A percentile compares a stretch with the other conserved stretches of the same genome.
These are phyloP conservation scores for Leptatherina wallacei DNA, from an alignment of 2,797 vertebrate species.

Conservation along the genomic window DNA sequence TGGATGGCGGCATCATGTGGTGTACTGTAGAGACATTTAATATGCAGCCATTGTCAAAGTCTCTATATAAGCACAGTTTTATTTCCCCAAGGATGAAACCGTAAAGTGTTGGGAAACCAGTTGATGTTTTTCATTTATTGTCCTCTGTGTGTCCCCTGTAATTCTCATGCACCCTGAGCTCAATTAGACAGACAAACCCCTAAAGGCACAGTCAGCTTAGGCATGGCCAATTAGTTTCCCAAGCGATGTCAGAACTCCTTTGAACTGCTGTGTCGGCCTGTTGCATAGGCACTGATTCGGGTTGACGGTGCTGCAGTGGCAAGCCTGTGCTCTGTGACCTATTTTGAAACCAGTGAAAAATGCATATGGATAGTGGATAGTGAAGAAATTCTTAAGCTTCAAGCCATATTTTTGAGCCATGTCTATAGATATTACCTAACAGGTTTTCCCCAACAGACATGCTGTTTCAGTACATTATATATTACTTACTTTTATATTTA, in stretches of 20 bases:
- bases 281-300: constrained; percentile 76
- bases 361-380: constrained; percentile 40
- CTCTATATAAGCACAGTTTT: constrained; percentile 51
- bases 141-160: constrained; percentile 75
- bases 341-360: constrained; percentile 73
- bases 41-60: constrained; percentile 61
- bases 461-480: constrained; percentile 5
- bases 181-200: constrained; percentile 83
- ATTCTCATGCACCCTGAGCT: constrained; percentile 78
- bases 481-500: background rate
- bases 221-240: constrained; percentile 85
- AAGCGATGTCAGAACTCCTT: constrained; percentile 84
- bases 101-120: constrained; percentile 72
- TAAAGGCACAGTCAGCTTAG: constrained; percentile 79
- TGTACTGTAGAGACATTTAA: constrained; percentile 56
- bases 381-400: constrained; percentile 55
- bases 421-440: constrained; percentile 16
- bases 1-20: constrained; percentile 39
- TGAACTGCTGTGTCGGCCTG: constrained; percentile 80
- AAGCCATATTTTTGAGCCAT: constrained; percentile 36
- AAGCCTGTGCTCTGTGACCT: constrained; percentile 81
- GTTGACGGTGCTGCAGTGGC: constrained; percentile 78
- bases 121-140: constrained; percentile 80
- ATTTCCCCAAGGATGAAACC: constrained; percentile 73
- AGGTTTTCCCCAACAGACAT: constrained; percentile 20